phyloP scores from a whole-genome alignment of 2,888 invertebrate genomes.

The Agrenia bidenticulata region DNA sequence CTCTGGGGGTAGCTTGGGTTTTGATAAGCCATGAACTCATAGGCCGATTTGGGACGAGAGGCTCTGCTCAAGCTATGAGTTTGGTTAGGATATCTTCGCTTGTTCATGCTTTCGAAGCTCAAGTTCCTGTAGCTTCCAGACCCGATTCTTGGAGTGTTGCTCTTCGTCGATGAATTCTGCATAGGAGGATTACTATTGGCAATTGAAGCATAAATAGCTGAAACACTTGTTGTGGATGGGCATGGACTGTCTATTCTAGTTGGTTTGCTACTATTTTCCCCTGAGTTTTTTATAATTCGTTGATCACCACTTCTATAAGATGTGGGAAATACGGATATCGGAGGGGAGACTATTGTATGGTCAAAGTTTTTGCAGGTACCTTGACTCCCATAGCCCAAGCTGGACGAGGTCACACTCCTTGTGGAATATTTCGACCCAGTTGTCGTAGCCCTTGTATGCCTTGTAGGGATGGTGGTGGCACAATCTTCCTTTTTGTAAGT shows the following conservation, averaged over 20 bases:
- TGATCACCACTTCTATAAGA: no score
- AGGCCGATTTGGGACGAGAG: constrained; percentile 9
- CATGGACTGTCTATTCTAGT: constrained; percentile 13
- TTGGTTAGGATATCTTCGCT: constrained; percentile 1
- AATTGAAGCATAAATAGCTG: constrained; percentile 28
- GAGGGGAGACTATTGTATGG: no score
- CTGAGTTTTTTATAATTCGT: no score
- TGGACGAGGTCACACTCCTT: not conserved
- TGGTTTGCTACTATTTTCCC: not conserved
- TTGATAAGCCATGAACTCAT: constrained; percentile 10
- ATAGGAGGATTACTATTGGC: constrained; percentile 48
- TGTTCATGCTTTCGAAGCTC: not conserved
- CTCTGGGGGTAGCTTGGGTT: not conserved
- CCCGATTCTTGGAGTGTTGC: no score
- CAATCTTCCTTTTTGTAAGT: not conserved
- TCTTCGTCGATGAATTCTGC: constrained; percentile 54
- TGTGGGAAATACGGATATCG: no score
- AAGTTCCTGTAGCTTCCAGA: not conserved
- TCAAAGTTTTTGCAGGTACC: no score
- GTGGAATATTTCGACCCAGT: not conserved
- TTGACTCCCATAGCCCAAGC: constrained; percentile 6
- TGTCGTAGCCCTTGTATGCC: not conserved
- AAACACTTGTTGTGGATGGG: constrained; percentile 8
- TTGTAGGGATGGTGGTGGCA: not conserved
- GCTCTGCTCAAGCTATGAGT: not conserved